These are phyloP conservation scores for Metalampra italica DNA, from an alignment of 2,888 invertebrate genomes.

Conservation along the genomic window DNA sequence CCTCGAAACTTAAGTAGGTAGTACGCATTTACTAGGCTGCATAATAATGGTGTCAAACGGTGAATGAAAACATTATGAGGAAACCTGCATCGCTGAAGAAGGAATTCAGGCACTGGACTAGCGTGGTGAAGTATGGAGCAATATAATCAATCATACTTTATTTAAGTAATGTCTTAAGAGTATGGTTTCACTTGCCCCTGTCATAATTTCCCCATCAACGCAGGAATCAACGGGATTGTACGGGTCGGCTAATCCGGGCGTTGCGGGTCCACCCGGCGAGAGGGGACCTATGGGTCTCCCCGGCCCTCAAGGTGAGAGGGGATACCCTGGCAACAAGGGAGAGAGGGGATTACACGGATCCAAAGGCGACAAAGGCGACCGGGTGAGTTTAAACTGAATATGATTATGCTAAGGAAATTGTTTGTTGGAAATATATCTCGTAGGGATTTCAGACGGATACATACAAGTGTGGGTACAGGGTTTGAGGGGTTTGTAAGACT, in stretches of 20 bases:
- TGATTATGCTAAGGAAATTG: slow-evolving; percentile 18
- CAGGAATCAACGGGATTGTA: slow-evolving; percentile 74
- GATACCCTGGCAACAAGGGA: slow-evolving; percentile 79
- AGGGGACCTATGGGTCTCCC: slow-evolving; percentile 81
- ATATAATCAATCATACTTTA: too few species aligned
- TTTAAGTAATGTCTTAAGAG: background rate
- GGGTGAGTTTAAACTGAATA: slow-evolving; percentile 74
- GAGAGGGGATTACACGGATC: slow-evolving; percentile 79
- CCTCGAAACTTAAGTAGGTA: too few species aligned
- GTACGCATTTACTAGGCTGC: too few species aligned
- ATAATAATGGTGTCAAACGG: too few species aligned
- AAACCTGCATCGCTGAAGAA: too few species aligned
- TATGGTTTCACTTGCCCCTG: background rate
- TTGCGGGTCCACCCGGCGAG: slow-evolving; percentile 84
- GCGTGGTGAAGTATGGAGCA: too few species aligned
- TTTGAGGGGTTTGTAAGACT: too few species aligned
- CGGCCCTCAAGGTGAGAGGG: slow-evolving; percentile 82
- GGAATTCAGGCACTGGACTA: too few species aligned
- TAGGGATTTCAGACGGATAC: background rate
- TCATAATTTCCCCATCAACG: slow-evolving; percentile 35
- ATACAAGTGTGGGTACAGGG: background rate
- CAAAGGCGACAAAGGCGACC: slow-evolving; percentile 85
- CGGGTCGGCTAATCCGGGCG: slow-evolving; percentile 76
- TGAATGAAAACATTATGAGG: too few species aligned
- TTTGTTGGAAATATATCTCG: slow-evolving; percentile 2